A percentile compares a stretch with the other conserved stretches of the same genome.
Evolutionary conservation across 1,140 invertebrate species (phyloP).

Genomic region (Solenopsis fugax): DNA sequence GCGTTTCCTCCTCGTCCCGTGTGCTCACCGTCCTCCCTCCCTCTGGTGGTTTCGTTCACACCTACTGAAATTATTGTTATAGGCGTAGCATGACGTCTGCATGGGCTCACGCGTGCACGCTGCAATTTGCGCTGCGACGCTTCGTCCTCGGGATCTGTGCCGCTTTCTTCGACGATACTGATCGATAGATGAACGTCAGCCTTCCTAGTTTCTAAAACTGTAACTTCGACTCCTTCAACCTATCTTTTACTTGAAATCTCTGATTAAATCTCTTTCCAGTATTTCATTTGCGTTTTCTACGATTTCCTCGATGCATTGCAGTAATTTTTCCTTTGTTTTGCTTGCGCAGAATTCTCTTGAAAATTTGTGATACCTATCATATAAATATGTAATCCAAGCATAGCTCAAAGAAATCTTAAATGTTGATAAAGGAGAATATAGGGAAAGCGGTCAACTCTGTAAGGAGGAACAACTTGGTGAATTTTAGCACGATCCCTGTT

Average conservation of each 20-base stretch:
- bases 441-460: not conserved
- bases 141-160: slow-evolving; percentile 26
- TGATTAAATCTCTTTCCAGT: slow-evolving; percentile 1
- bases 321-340: not conserved
- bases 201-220: slow-evolving; percentile 18
- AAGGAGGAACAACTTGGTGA: not conserved
- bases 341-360: not conserved
- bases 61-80: slow-evolving; percentile 84
- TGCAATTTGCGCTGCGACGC: slow-evolving; percentile 65
- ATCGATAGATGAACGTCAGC: not conserved
- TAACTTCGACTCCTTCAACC: not conserved
- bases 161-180: not conserved
- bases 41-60: slow-evolving; percentile 81
- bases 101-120: slow-evolving; percentile 67
- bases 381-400: not conserved
- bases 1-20: slow-evolving; percentile 59
- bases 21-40: slow-evolving; percentile 32
- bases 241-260: slow-evolving; percentile 4
- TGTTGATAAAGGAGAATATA: not conserved
- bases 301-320: slow-evolving; percentile 31
- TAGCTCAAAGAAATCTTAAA: not conserved
- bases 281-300: slow-evolving; percentile 31
- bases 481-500: slow-evolving; percentile 15
- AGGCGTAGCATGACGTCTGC: slow-evolving; percentile 80
- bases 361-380: not conserved